phyloP scores from a whole-genome alignment of 2,888 invertebrate species.

The Campaea margaritaria region DNA sequence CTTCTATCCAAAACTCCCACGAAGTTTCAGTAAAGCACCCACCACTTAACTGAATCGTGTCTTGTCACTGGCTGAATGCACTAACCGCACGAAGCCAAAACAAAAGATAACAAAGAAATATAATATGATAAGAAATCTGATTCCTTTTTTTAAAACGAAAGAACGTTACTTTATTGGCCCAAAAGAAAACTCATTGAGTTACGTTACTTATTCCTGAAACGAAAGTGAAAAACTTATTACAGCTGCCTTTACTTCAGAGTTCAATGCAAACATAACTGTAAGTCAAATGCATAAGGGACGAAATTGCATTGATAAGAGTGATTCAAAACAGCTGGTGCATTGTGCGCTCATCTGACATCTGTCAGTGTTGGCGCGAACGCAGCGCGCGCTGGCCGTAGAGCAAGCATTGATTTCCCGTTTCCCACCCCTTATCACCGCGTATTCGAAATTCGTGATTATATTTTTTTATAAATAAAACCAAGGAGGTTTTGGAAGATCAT shows the following conservation, averaged over 20 bases:
- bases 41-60: too few relatives aligned
- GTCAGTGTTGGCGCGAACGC: slow-evolving; percentile 73
- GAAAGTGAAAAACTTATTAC: slow-evolving; percentile 8
- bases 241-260: too few relatives aligned
- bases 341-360: slow-evolving; percentile 63
- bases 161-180: too few relatives aligned
- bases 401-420: slow-evolving; percentile 51
- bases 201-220: background rate
- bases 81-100: too few relatives aligned
- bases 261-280: slow-evolving; percentile 27
- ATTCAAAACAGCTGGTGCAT: slow-evolving; percentile 66
- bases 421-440: slow-evolving; percentile 46
- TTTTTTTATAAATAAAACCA: slow-evolving; percentile 3
- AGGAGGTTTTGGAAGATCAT: background rate
- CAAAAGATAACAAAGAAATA: too few relatives aligned
- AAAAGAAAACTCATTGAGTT: too few relatives aligned
- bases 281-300: slow-evolving; percentile 25
- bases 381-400: slow-evolving; percentile 48
- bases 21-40: too few relatives aligned
- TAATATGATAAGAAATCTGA: too few relatives aligned
- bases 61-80: too few relatives aligned
- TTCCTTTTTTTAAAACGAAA: too few relatives aligned
- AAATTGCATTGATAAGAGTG: slow-evolving; percentile 45
- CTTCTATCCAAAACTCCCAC: too few relatives aligned
- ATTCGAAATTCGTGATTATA: slow-evolving; percentile 40